Evolutionary conservation across 92 coral and sea anemone species (phyloP), one percentile per base, ranked within the genome.

Genomic region (Parazoanthus atlanticus): DNA sequence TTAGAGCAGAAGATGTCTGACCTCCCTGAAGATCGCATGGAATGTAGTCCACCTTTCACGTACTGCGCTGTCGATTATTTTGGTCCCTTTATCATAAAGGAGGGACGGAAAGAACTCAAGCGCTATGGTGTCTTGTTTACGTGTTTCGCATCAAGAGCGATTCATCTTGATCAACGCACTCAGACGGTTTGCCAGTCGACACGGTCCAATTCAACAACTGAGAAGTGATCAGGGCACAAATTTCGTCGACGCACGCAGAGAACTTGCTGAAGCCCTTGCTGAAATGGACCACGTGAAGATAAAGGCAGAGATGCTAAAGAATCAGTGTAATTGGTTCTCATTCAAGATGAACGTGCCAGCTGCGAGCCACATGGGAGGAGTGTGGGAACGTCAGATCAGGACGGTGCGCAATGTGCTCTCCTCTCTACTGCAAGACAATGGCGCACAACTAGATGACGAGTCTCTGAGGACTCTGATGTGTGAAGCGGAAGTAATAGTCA

Each of bases 1-100:
- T n/a, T 58, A 26, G 78, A 33, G 33, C 89, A 89, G 80, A 85
- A 88, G 85, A 79, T 61, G 90, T 75, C 84, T 31, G 49, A 58
- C 81, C 76, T 47, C 32, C 66, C 70, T 40, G 38, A 10, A 43
- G 64, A 79, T 23, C 28, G 70, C 52, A 32, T 47, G 38, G 41
- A 79, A 47, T 33, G 23, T 8, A 34, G 17, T 0, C 64, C 67
- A 36, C 31, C 64, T 43, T 43, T 47, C 84, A 79, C 70, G 66
- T 25, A 11, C 72, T 83, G 86, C 16, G 29, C 49, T 34, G 86
- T 47, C 16, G 75, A 66, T 65, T 83, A 47, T 33, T 47, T 70
- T 74, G 75, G 70, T 33, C 87, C 38, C 70, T 83, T 41, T 36
- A 26, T 38, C 31, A 25, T 83, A 15, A 73, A 31, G 43, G 41